Conservation (phyloP, 2,797 vertebrate species). For the Rhinophrynus dorsalis region DNA sequence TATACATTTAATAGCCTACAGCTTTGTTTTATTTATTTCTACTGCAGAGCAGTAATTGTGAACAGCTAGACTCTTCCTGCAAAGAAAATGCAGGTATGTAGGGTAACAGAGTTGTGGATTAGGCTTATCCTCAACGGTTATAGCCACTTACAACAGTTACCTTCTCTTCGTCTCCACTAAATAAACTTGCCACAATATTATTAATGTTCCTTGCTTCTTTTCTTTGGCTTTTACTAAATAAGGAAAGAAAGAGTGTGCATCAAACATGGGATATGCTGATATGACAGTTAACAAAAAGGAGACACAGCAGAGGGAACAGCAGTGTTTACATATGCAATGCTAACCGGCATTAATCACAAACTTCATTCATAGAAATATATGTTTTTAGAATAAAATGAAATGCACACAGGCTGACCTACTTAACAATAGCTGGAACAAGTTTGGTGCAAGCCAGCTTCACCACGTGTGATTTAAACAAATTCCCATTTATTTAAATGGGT, state of each 20-base stretch:
- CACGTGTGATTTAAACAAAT: too few relatives aligned
- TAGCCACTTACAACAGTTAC: background rate
- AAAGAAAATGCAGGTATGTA: background rate
- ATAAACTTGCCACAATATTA: background rate
- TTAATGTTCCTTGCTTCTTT: constrained; percentile 6
- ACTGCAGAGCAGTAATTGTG: too few relatives aligned
- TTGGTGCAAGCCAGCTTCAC: too few relatives aligned
- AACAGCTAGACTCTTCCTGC: background rate
- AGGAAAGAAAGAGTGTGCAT: background rate
- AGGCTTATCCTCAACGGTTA: background rate
- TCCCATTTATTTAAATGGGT: too few relatives aligned
- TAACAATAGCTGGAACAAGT: too few relatives aligned
- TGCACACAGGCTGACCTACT: too few relatives aligned
- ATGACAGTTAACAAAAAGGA: background rate
- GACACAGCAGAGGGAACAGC: background rate
- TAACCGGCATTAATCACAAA: background rate
- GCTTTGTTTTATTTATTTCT: too few relatives aligned
- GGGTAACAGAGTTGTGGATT: background rate
- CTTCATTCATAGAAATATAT: too few relatives aligned
- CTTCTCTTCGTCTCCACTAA: background rate
- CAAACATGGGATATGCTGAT: background rate
- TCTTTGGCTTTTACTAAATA: background rate
- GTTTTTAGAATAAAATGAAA: too few relatives aligned
- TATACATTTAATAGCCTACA: too few relatives aligned
- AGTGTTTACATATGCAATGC: background rate